Conservation (phyloP, 2,888 invertebrate species). For the Mythimna lalbum region DNA sequence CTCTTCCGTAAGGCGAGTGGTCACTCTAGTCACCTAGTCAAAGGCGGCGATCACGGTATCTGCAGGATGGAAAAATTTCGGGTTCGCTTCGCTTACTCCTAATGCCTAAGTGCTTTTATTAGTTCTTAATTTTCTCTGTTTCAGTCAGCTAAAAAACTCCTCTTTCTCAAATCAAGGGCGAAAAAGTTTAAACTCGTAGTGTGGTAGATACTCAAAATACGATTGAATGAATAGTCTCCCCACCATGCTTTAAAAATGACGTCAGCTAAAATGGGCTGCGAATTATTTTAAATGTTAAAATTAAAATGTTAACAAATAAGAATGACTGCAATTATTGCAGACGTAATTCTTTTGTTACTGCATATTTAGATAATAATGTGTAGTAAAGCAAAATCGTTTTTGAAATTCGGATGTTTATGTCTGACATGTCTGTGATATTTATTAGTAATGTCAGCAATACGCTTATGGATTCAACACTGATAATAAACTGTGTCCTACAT, state of each 20-base stretch:
- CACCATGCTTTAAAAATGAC: background rate
- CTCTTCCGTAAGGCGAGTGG: background rate
- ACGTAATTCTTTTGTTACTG: conserved; percentile 11
- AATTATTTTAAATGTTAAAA: background rate
- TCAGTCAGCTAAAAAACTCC: background rate
- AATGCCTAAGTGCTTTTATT: background rate
- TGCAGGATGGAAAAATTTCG: background rate
- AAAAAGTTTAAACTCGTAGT: background rate
- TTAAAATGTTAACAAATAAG: background rate
- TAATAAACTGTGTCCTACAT: background rate
- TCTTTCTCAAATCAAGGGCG: background rate
- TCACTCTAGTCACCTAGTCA: background rate
- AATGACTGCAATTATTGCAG: conserved; percentile 4
- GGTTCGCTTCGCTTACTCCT: background rate
- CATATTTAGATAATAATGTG: conserved; percentile 29
- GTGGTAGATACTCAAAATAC: background rate
- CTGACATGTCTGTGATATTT: conserved; percentile 41
- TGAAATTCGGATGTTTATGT: conserved; percentile 46
- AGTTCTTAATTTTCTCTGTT: background rate
- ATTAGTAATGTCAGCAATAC: conserved; percentile 15
- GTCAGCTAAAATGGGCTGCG: background rate
- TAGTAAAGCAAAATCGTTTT: conserved; percentile 17
- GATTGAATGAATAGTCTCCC: background rate
- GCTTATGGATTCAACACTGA: background rate
- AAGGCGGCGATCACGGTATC: background rate